These are phyloP conservation scores for Uloborus plumipes DNA, from an alignment of 2,888 invertebrate species.

Conservation along the genomic window DNA sequence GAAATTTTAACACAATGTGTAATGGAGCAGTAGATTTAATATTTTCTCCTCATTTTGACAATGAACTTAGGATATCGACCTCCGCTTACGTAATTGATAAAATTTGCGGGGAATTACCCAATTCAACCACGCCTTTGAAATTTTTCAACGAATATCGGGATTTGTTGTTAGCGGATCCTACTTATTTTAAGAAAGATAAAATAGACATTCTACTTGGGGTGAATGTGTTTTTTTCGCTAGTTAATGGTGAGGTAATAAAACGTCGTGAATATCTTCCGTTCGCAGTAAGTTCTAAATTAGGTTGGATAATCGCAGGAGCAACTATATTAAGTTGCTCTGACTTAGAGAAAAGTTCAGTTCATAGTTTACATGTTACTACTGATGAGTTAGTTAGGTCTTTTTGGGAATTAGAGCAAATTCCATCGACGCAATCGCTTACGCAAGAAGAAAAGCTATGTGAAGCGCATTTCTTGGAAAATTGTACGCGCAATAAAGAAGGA, in stretches of 20 bases:
- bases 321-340: neutral
- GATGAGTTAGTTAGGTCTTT: neutral
- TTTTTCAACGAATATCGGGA: neutral
- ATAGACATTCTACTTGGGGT: too few relatives aligned
- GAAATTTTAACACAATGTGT: neutral
- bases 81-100: neutral
- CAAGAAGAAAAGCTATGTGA: neutral
- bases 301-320: neutral
- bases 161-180: neutral
- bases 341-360: neutral
- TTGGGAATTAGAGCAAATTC: slow-evolving; percentile 4
- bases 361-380: neutral
- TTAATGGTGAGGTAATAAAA: too few relatives aligned
- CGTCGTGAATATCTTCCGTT: neutral
- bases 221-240: neutral
- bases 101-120: neutral
- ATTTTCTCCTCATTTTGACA: slow-evolving; percentile 1
- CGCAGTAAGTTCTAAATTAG: neutral
- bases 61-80: neutral
- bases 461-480: neutral
- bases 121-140: neutral
- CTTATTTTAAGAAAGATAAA: too few relatives aligned
- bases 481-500: neutral
- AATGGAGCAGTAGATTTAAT: neutral
- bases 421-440: neutral